Evolutionary conservation across 2,113 vertebrate genomes (phyloP).

Genomic region (Hydropotes inermis): DNA sequence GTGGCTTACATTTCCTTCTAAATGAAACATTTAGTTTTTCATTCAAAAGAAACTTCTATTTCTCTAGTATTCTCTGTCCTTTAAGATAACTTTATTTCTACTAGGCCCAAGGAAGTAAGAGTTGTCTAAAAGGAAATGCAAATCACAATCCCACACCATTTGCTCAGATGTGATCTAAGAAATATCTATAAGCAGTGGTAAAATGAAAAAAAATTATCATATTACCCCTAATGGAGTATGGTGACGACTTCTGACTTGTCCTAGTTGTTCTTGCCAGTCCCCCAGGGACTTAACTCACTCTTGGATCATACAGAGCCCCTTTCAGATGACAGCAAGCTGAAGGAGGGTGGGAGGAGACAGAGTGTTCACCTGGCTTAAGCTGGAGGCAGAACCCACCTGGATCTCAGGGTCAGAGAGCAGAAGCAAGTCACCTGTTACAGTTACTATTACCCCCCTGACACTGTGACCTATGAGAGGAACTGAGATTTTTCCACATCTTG

Average conservation of each 20-base stretch:
- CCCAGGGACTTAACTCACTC: background rate
- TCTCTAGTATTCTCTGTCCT: background rate
- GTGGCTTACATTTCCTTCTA: background rate
- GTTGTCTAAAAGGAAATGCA: background rate
- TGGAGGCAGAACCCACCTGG: background rate
- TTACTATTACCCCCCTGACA: background rate
- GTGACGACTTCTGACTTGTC: background rate
- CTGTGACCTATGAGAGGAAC: background rate
- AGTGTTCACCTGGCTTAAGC: background rate
- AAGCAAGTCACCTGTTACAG: background rate
- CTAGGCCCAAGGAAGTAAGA: background rate
- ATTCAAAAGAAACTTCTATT: background rate
- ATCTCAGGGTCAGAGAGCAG: background rate
- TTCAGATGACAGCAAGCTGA: background rate
- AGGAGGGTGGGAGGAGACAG: accelerated
- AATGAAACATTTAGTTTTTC: background rate
- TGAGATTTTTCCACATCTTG: background rate
- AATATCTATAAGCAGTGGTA: background rate
- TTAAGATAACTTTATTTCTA: background rate
- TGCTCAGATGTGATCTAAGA: background rate
- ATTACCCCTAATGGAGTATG: background rate
- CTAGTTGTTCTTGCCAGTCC: background rate
- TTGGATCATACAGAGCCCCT: background rate
- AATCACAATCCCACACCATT: background rate
- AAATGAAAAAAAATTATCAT: background rate